These are phyloP conservation scores for Micronisus gabar DNA, from an alignment of 2,113 vertebrate species.

Conservation along the genomic window DNA sequence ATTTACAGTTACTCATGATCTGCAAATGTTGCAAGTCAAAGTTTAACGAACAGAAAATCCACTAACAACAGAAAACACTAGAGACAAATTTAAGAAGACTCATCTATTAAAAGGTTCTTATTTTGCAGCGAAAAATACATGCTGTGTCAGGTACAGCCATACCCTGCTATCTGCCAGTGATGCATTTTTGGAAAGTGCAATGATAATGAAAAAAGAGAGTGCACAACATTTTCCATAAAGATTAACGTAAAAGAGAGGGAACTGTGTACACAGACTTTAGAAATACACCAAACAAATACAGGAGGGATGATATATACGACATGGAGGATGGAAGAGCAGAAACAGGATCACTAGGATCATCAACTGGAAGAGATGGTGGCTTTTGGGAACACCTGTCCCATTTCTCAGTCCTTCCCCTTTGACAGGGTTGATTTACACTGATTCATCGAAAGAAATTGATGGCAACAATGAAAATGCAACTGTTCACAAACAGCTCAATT, in stretches of 20 bases:
- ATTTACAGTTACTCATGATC: background rate
- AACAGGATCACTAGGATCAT: background rate
- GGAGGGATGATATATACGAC: background rate
- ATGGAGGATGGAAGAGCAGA: background rate
- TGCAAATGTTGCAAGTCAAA: background rate
- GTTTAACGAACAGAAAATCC: background rate
- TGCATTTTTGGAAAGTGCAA: background rate
- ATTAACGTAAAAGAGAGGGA: background rate
- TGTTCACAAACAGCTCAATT: background rate
- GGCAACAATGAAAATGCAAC: background rate
- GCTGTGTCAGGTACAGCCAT: background rate
- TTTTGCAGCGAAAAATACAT: background rate
- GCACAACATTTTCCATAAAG: background rate
- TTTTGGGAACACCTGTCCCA: background rate
- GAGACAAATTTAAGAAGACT: background rate
- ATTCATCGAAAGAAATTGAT: background rate
- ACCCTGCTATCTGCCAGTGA: background rate
- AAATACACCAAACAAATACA: background rate
- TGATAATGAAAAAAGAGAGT: background rate
- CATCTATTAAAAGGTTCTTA: background rate
- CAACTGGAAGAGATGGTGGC: background rate
- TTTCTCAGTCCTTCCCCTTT: background rate
- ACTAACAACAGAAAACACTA: background rate
- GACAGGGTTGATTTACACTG: accelerated
- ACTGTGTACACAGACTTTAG: background rate